Evolutionary conservation across 2,888 invertebrate species (phyloP).

Genomic region (Anaspis maculata): DNA sequence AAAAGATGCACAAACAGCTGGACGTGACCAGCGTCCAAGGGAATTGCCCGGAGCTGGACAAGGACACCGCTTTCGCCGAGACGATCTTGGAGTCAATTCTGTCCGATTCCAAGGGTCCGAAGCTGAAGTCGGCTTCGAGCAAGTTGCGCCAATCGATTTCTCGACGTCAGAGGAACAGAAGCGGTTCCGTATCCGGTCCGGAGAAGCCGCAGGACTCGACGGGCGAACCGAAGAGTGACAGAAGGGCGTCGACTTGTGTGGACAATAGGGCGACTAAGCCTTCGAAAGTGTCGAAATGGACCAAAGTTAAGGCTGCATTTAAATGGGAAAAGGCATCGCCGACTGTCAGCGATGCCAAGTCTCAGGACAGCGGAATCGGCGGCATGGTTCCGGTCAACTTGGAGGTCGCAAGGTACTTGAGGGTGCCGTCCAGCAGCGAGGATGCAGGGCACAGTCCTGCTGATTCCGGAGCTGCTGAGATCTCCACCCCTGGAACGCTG

Average conservation of each 20-base stretch:
- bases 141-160: conserved; percentile 44
- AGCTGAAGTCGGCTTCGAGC: conserved; percentile 38
- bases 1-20: conserved; percentile 49
- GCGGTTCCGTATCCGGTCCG: conserved; percentile 45
- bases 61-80: conserved; percentile 53
- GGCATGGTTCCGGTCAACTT: conserved; percentile 42
- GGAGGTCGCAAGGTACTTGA: conserved; percentile 46
- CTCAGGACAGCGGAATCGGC: conserved; percentile 42
- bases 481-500: conserved; percentile 56
- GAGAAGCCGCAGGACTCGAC: not conserved
- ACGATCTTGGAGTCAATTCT: conserved; percentile 58
- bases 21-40: conserved; percentile 38
- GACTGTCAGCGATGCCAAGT: conserved; percentile 38
- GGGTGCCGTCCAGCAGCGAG: conserved; percentile 44
- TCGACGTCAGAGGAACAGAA: conserved; percentile 49
- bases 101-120: conserved; percentile 24
- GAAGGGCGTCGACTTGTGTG: conserved; percentile 11
- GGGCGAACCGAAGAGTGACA: conserved; percentile 1
- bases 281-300: conserved; percentile 77
- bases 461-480: conserved; percentile 44
- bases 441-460: conserved; percentile 46
- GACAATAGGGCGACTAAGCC: conserved; percentile 18
- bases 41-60: conserved; percentile 52
- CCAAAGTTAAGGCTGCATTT: conserved; percentile 80
- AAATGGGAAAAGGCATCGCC: conserved; percentile 69